These are phyloP conservation scores for Drosophila nr. perissopoda DNA, from an alignment of 2,888 invertebrate genomes.

Conservation along the genomic window DNA sequence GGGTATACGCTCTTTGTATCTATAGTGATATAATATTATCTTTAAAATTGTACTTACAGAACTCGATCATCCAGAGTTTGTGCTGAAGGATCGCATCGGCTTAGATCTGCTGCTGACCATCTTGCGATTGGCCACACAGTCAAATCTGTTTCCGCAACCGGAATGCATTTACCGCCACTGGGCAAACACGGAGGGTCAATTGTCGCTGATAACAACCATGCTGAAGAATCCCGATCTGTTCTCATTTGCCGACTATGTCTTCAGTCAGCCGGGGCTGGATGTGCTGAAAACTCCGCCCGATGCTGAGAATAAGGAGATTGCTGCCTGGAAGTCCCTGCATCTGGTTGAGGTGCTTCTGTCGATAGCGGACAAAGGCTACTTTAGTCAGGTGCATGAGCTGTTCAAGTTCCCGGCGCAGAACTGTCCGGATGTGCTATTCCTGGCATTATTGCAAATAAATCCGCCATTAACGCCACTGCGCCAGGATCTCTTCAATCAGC, in stretches of 20 bases:
- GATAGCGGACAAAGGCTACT: constrained; percentile 94
- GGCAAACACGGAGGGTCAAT: constrained; percentile 96
- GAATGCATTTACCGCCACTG: constrained; percentile 96
- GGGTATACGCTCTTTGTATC: background rate
- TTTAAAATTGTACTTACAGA: constrained; percentile 55
- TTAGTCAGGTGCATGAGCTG: constrained; percentile 91
- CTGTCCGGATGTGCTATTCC: constrained; percentile 96
- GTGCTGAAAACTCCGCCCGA: constrained; percentile 97
- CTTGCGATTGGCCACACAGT: constrained; percentile 92
- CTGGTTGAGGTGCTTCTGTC: constrained; percentile 94
- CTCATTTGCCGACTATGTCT: constrained; percentile 96
- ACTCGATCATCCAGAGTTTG: constrained; percentile 95
- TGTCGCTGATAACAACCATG: constrained; percentile 94
- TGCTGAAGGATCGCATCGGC: constrained; percentile 94
- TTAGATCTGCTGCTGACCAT: constrained; percentile 93
- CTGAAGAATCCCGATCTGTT: constrained; percentile 97
- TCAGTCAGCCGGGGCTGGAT: constrained; percentile 93
- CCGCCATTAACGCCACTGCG: constrained; percentile 91
- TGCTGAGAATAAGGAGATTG: constrained; percentile 96
- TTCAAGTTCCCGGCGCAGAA: constrained; percentile 96
- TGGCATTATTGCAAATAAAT: constrained; percentile 94
- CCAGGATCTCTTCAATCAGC: constrained; percentile 93
- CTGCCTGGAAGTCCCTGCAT: constrained; percentile 96
- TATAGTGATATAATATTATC: constrained; percentile 4
- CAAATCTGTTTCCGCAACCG: constrained; percentile 92